Evolutionary conservation across 1,140 invertebrate species (phyloP).

Genomic region (Lepidurus arcticus): DNA sequence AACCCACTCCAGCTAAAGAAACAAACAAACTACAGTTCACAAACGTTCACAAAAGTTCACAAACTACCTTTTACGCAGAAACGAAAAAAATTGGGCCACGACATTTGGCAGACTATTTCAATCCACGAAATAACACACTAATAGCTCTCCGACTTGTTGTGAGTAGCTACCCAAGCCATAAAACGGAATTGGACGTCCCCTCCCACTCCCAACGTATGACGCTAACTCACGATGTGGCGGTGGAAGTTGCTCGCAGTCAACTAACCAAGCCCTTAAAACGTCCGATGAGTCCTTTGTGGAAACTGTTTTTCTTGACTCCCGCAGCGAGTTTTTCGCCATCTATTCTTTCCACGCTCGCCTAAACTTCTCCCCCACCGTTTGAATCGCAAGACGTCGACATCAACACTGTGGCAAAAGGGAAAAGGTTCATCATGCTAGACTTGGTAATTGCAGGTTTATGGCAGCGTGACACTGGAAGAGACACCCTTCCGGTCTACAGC

Average conservation of each 20-base stretch:
- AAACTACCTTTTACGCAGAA: too few relatives aligned
- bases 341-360: neutral
- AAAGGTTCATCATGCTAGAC: constrained; percentile 21
- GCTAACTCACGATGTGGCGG: neutral
- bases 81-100: too few relatives aligned
- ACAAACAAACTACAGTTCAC: too few relatives aligned
- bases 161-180: too few relatives aligned
- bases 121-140: too few relatives aligned
- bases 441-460: constrained; percentile 22
- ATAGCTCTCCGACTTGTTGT: too few relatives aligned
- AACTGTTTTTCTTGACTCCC: constrained; percentile 16
- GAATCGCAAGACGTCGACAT: neutral
- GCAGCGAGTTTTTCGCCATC: neutral
- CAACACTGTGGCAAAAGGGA: neutral
- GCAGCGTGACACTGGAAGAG: constrained; percentile 20
- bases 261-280: neutral
- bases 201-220: neutral
- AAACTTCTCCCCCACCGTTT: neutral
- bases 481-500: constrained; percentile 10
- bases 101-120: too few relatives aligned
- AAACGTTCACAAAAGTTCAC: too few relatives aligned
- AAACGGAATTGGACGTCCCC: too few relatives aligned
- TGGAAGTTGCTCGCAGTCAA: neutral
- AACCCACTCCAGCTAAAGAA: too few relatives aligned
- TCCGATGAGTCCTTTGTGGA: neutral